Conservation (phyloP, 2,113 vertebrate genomes). For the Myiopsitta monachus region DNA sequence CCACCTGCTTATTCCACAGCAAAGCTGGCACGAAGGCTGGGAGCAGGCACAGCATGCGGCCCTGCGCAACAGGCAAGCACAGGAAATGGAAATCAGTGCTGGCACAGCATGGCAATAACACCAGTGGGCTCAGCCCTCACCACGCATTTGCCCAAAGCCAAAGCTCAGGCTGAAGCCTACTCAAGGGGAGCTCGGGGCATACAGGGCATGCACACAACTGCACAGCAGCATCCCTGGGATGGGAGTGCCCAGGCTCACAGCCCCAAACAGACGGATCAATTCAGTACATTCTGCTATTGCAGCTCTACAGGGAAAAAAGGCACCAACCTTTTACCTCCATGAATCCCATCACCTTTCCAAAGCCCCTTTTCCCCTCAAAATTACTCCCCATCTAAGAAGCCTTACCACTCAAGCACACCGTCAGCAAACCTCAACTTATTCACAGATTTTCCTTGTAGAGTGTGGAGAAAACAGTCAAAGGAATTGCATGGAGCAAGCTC, state of each 20-base stretch:
- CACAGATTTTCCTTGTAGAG: fast-evolving
- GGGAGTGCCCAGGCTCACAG: neutral
- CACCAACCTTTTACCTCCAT: neutral
- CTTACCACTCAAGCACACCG: fast-evolving
- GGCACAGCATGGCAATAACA: fast-evolving
- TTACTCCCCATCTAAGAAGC: neutral
- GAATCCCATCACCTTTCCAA: neutral
- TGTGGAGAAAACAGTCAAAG: neutral
- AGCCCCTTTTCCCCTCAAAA: neutral
- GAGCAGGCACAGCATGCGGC: fast-evolving
- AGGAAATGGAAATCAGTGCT: neutral
- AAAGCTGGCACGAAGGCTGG: neutral
- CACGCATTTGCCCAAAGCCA: neutral
- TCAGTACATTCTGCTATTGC: neutral
- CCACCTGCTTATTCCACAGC: neutral
- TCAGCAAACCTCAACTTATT: neutral
- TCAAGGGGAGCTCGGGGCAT: neutral
- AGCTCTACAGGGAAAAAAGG: neutral
- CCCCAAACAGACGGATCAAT: neutral
- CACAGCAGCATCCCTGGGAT: fast-evolving
- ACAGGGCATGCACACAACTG: fast-evolving
- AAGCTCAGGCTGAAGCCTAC: neutral
- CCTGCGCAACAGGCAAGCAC: neutral
- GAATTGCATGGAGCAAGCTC: neutral
- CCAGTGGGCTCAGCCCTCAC: neutral